Percentiles rank a stretch among this genome's conserved stretches.
phyloP scores from a whole-genome alignment of 2,113 vertebrate species.

The Varanus salvator region DNA sequence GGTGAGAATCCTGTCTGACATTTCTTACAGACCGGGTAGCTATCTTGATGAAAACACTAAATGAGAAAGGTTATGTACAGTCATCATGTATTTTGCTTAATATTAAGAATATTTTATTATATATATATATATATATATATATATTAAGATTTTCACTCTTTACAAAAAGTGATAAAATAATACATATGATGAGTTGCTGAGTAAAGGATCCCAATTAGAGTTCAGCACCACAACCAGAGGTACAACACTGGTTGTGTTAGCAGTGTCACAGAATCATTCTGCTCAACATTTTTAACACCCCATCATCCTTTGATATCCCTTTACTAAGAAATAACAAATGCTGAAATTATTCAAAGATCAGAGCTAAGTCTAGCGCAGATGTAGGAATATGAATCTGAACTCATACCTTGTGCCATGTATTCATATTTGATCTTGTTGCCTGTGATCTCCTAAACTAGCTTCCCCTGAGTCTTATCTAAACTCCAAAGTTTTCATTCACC shows the following conservation, averaged over 20 bases:
- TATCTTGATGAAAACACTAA: neutral
- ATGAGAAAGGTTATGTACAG: neutral
- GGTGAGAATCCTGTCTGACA: neutral
- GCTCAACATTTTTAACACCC: neutral
- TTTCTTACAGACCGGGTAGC: neutral
- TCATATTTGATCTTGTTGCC: neutral
- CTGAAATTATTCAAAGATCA: slow-evolving; percentile 15
- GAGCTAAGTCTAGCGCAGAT: neutral
- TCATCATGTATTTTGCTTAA: neutral
- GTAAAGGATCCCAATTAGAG: neutral
- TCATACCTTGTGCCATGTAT: neutral
- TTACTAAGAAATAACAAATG: slow-evolving; percentile 1
- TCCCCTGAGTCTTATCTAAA: neutral
- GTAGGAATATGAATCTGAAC: neutral
- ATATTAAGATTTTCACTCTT: no score
- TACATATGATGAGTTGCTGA: neutral
- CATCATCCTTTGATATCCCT: neutral
- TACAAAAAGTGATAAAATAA: no score
- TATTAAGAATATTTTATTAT: neutral
- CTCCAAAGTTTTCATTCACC: neutral
- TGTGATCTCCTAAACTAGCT: neutral
- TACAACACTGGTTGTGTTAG: neutral
- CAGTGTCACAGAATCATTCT: neutral
- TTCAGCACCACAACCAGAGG: neutral
- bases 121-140: no score